These are phyloP conservation scores for Xenentodon cancila DNA, from an alignment of 2,797 vertebrate species.

Conservation along the genomic window DNA sequence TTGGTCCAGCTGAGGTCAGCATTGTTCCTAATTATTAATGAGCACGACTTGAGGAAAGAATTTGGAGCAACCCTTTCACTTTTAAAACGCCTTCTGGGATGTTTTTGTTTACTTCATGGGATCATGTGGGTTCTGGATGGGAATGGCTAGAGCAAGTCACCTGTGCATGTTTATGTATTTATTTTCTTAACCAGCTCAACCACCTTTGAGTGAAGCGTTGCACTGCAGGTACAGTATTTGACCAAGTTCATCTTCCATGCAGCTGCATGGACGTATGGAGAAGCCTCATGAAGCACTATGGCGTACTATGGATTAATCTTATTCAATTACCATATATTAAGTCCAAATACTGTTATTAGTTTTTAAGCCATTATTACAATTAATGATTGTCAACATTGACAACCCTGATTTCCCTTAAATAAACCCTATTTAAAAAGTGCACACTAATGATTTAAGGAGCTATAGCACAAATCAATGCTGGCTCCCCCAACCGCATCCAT, in stretches of 20 bases:
- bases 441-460: too few species aligned
- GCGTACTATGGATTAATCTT: too few species aligned
- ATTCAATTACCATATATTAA: too few species aligned
- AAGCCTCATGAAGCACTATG: too few species aligned
- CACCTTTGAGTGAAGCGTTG: not conserved
- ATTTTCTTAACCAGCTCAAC: constrained; percentile 6
- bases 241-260: not conserved
- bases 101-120: constrained; percentile 20
- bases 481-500: too few species aligned
- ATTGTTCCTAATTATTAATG: constrained; percentile 71
- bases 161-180: not conserved
- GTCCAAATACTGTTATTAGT: too few species aligned
- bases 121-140: not conserved
- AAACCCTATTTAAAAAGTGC: too few species aligned
- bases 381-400: too few species aligned
- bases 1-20: constrained; percentile 77
- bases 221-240: not conserved
- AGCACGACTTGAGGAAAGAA: constrained; percentile 10
- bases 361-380: too few species aligned
- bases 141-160: not conserved
- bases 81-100: constrained; percentile 10
- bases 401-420: too few species aligned
- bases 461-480: too few species aligned
- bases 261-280: too few species aligned
- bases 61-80: constrained; percentile 26